Evolutionary conservation across 53 echinoderm and acorn worm genomes (phyloP), one percentile per base, ranked within the genome.

Genomic region (Hippasteria phrygiana): DNA sequence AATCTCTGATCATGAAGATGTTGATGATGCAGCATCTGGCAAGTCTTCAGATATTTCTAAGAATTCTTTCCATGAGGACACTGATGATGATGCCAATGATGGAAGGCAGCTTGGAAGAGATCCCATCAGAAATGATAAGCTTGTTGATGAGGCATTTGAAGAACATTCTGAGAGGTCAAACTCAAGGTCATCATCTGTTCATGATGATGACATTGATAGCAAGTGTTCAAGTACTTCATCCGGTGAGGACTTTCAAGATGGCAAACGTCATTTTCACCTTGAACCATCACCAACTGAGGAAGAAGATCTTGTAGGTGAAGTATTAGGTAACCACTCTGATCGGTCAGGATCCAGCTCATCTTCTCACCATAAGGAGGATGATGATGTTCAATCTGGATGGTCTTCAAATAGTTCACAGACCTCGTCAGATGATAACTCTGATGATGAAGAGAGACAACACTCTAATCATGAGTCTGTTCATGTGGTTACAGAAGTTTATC

Each of bases 341-440:
- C 22, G 35, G 22, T 51, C 39, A 13, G 29, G 56, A 4, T 83
- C 62, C 31, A 74, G 14, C 70, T 71, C 83, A 83, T 81, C 73
- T 16, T 83, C 82, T 73, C 62, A 74, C 69, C 75, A 69, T 69
- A 78, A 87, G 77, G 78, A 73, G 28, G 75, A 76, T 54, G 69
- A 51, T 46, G 83, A 62, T 56, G 31, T 3, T 12, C n/a, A 40
- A 43, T 26, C 42, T 74, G 75, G 35, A 13, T 35, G 55, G 11
- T 38, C 62, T 24, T 73, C 55, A 77, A 70, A 66, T 55, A 2
- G 22, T 35, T 84, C 83, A 75, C 46, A 32, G 14, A 43, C 83
- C 13, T 55, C 38, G 46, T 70, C 54, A 88, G 62, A 45, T 54
- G 88, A 87, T 27, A 41, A 75, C 41, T 75, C 75, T 62, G 74